Base-by-base conservation (phyloP, 2,888 invertebrate genomes). In the Caenorhabditis sp. region DNA sequence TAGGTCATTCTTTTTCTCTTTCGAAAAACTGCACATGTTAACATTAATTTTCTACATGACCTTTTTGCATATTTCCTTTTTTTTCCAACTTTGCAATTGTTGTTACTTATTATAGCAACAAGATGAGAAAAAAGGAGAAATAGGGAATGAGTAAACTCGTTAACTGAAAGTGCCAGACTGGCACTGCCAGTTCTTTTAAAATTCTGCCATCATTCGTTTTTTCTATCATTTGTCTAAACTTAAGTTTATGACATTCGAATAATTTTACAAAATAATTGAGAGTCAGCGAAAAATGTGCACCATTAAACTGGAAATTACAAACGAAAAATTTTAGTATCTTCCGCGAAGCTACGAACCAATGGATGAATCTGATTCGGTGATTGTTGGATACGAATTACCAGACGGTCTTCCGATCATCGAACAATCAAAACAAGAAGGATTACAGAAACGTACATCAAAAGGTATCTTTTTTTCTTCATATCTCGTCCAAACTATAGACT, bases 101-200 rank as follows among this genome's bases (percentile, higher is more conserved):
- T 43, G 43, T 43, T 43, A 43, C 43, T 43, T 43, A 43, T 43
- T 43, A 43, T 43, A 43, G 43, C 43, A 43, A 43, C 43, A 43
- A 43, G 17, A 17, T 10, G 17, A 43, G 17, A 14, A 43, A 14
- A 43, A 43, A 43, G 17, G 14, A 43, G 43, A 43, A 43, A 17
- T 10, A 43, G 3, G 43, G 17, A 43, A 43, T 43, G 43, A 43
- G 43, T 43, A 43, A 43, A 43, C 43, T 43, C 14, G 43, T 43
- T 43, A 43, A 43, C 14, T 17, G 43, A 43, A 43, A 43, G 43
- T 43, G 43, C 43, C n/a, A n/a, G n/a, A n/a, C n/a, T n/a, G n/a
- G n/a, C n/a, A n/a, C n/a, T n/a, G n/a, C n/a, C 43, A 31, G 43
- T 43, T 51, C 19, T 23, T 51, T 51, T n/a, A 19, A 51, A 51